Percentiles rank a stretch among this genome's conserved stretches.
Evolutionary conservation across 2,797 vertebrate genomes (phyloP).

Genomic region (Babyrousa celebensis): DNA sequence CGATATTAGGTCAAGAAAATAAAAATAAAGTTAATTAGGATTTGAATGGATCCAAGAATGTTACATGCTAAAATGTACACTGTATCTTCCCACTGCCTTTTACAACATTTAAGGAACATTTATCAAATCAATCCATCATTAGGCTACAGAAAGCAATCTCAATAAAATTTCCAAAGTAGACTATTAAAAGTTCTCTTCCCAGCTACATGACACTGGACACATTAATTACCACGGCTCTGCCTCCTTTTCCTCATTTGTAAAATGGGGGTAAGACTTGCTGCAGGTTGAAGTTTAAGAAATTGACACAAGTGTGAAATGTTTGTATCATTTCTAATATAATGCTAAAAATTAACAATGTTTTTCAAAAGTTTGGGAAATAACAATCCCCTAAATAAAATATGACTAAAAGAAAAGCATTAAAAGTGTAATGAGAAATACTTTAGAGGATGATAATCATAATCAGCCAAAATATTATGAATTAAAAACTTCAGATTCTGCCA

Average conservation of each 20-base stretch:
- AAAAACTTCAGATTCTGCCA: neutral
- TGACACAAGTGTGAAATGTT: neutral
- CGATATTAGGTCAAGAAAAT: constrained; percentile 24
- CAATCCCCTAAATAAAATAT: constrained; percentile 20
- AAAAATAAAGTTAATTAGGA: constrained; percentile 45
- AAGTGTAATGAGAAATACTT: neutral
- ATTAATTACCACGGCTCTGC: neutral
- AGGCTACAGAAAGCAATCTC: constrained; percentile 20
- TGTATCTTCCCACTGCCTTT: neutral
- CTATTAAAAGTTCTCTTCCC: constrained; percentile 25
- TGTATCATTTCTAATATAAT: neutral
- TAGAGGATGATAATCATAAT: neutral
- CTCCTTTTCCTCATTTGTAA: constrained; percentile 34
- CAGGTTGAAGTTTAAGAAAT: neutral
- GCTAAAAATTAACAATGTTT: constrained; percentile 34
- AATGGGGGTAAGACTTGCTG: neutral
- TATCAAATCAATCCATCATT: neutral
- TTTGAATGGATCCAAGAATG: constrained; percentile 13
- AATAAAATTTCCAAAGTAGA: constrained; percentile 34
- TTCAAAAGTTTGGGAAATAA: neutral
- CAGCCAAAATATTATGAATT: neutral
- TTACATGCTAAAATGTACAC: neutral
- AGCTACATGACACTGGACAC: neutral
- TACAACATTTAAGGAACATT: neutral
- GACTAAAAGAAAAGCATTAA: neutral